Evolutionary conservation across 1,140 invertebrate species (phyloP), one percentile per base, ranked within the genome.

Genomic region (Drosophila ironensis): DNA sequence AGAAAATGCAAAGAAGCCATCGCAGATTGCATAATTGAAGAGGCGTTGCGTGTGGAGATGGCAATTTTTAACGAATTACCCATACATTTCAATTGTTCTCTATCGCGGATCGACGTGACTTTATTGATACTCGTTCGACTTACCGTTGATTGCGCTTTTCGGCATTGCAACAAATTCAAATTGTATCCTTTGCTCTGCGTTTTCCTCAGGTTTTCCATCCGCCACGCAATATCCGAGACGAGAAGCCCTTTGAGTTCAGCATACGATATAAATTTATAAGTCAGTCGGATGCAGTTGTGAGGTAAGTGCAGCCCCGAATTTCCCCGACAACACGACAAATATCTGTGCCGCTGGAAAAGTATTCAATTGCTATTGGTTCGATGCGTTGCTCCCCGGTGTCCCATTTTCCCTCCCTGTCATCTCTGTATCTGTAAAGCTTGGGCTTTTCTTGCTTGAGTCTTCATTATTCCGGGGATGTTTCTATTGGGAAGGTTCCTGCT

Each of bases 201-300:
- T 61, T 57, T 69, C 12, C 44, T 60, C 78, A 93, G 53, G 91
- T 96, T 47, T 95, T 96, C 89, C 92, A 94, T 51, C 93, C 93
- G 8, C 92, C 92, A 27, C 77, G 91, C 12, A 87, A 89, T 69
- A 69, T 87, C 44, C 91, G 93, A 20, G 91, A 92, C 53, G 90
- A 91, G 1, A 92, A 94, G 25, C 94, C 94, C 2, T 95, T 96
- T 73, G 93, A 94, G 68, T 95, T 96, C 89, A 92, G 92, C 14
- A 91, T 97, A 53, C 92, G 95, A 14, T 97, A 96, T 90, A 93
- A 94, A 73, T 95, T 96, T 89, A 92, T 96, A 14, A 92, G 94
- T 5, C 91, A 93, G 12, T 92, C 92, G 47, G 94, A 95, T 72
- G 96, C 96, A 1, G 92, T 96, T 2, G 95, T 96, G 1, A 91